Evolutionary conservation across 2,113 vertebrate genomes (phyloP), one percentile per base, ranked within the genome.

Genomic region (Anolis sagrei): DNA sequence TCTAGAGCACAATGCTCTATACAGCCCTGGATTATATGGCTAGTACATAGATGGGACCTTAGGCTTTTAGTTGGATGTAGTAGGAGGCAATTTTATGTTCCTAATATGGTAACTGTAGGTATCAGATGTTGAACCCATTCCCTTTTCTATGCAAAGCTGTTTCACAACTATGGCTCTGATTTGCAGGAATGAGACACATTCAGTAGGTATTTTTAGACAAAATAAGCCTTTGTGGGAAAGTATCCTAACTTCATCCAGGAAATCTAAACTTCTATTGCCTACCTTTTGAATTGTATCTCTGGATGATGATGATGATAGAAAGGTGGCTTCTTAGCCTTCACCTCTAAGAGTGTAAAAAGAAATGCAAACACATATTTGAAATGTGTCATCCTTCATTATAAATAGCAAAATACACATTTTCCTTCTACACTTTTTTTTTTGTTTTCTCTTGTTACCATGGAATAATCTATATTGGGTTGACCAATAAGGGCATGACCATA

Each of bases 321-420:
- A 69, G 18, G 29, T 70, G 68, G 2, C 29, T 32, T 19, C 21
- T 48, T 1, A 19, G 36, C 32, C 29, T 68, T 51, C 61, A 69
- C 51, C 51, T 77, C 32, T 36, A 78, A 68, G 25, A 18, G 39
- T 69, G 36, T 25, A 78, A 69, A 16, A n/a, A 79, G 34, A 29
- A 78, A 61, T 58, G 66, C 25, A 64, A 83, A 78, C 34, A 58
- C 49, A 83, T 25, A 83, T 66, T 39, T 49, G n/a, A 11, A 66
- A 79, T 78, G 34, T 61, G 29, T 36, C n/a, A 51, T 62, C 25
- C 54, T 39, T 85, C 36, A 85, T 72, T 79, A 44, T 58, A 79
- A 10, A n/a, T n/a, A 36, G 32, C n/a, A 29, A 86, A 73, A 1
- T 0, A 0, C 1, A 6, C 5, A 2, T 69, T 92, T 90, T 34